phyloP scores from a whole-genome alignment of 2,113 vertebrate species.

The Pituophis catenifer region DNA sequence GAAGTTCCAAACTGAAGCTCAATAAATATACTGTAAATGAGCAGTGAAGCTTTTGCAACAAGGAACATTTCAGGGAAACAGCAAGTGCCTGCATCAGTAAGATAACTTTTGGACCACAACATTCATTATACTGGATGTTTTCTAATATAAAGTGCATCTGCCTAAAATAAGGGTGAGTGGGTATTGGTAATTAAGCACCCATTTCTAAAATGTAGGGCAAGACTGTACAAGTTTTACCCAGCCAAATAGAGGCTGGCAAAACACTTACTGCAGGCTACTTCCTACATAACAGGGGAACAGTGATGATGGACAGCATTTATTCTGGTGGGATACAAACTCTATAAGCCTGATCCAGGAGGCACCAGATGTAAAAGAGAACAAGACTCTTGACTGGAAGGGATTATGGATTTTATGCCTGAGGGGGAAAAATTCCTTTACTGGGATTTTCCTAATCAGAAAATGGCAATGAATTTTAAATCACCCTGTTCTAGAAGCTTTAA shows the following conservation, averaged over 20 bases:
- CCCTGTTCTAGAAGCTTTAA: neutral
- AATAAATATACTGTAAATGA: neutral
- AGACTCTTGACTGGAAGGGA: too few relatives aligned
- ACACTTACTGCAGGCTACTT: neutral
- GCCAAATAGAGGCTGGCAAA: neutral
- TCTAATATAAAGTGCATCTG: neutral
- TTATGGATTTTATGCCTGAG: neutral
- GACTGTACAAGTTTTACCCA: neutral
- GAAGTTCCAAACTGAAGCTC: neutral
- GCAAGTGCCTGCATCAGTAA: constrained; percentile 7
- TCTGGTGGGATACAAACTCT: neutral
- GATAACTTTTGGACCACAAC: neutral
- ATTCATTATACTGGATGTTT: neutral
- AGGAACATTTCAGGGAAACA: neutral
- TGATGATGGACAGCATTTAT: neutral
- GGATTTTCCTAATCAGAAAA: neutral
- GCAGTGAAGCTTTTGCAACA: neutral
- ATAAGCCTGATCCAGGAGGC: neutral
- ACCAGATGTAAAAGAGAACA: neutral
- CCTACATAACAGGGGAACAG: neutral
- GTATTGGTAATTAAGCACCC: neutral
- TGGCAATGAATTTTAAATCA: neutral
- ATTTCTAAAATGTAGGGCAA: neutral
- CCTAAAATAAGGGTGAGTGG: neutral
- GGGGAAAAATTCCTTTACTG: neutral